Base-by-base conservation (phyloP, 2,888 invertebrate genomes). In the Cynaeus angustus region DNA sequence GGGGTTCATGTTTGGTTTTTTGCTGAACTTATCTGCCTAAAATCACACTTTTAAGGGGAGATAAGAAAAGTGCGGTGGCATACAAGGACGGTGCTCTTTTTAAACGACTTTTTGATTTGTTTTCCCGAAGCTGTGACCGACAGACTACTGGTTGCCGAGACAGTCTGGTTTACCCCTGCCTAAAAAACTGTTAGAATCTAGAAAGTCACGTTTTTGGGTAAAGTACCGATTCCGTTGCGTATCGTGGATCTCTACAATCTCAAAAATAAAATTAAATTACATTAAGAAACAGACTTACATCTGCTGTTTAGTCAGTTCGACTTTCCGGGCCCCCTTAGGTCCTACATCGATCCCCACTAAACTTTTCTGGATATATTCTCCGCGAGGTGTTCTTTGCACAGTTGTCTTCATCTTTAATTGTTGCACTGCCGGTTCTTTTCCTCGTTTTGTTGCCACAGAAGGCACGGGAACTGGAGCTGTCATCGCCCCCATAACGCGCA, bases 331-430 rank as follows among this genome's bases (percentile, higher is more conserved):
- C 3, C 79, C 78, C n/a, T 66, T 66, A 0, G 48, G 43, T 56
- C 78, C 76, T 28, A 77, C 68, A 10, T 81, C 77, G n/a, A 74
- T 69, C 4, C 78, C 62, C 8, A 69, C 62, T 16, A 81, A 50
- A 65, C 75, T 77, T 66, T 80, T 79, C 0, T 72, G 58, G 5
- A 80, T 71, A 37, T 64, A 75, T 68, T 81, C 80, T 0, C 75
- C 76, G 5, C 74, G 77, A 3, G 79, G 77, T 9, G 79, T 73
- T 50, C 81, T 75, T 61, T 81, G 80, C 3, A 83, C 78, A 14
- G 76, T 75, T 59, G 74, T 77, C 58, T 82, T 79, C 3, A 80
- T 70, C n/a, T 78, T 75, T 10, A 82, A 68, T 72, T 82, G 78
- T 41, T 79, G 78, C 3, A 77, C n/a, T 0, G 52, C 52, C 9